These are phyloP conservation scores for Gryon sp. DNA, from an alignment of 1,140 invertebrate species.

Conservation along the genomic window DNA sequence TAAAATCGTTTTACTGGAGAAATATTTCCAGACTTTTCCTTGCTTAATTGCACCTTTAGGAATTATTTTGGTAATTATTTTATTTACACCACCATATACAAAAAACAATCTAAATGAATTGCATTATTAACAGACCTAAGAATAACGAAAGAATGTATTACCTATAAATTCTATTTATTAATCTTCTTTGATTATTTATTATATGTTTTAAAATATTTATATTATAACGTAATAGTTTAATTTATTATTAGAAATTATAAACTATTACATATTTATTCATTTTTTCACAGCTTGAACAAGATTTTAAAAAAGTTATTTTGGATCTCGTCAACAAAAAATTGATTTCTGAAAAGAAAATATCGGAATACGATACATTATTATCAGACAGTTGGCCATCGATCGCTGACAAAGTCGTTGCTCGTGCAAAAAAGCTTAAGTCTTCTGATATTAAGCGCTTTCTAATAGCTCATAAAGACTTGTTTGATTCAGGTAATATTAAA, in stretches of 20 bases:
- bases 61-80: slow-evolving; percentile 7
- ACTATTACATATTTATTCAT: not conserved
- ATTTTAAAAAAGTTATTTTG: not conserved
- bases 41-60: not conserved
- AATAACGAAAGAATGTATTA: too few relatives aligned
- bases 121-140: too few relatives aligned
- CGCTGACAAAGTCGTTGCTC: not conserved
- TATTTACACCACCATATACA: too few relatives aligned
- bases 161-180: too few relatives aligned
- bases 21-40: not conserved
- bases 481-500: not conserved
- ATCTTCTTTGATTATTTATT: too few relatives aligned
- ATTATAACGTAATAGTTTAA: too few relatives aligned
- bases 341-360: not conserved
- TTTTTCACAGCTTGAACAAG: slow-evolving; percentile 4
- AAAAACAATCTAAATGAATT: too few relatives aligned
- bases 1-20: not conserved
- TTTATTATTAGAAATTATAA: too few relatives aligned
- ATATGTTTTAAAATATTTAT: slow-evolving; percentile 2
- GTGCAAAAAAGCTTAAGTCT: not conserved
- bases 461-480: not conserved
- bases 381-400: not conserved
- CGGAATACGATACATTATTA: not conserved
- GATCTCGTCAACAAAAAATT: not conserved
- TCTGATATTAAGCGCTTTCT: not conserved